Conservation (phyloP, 2,888 invertebrate species). For the Sinotaia quadrata region DNA sequence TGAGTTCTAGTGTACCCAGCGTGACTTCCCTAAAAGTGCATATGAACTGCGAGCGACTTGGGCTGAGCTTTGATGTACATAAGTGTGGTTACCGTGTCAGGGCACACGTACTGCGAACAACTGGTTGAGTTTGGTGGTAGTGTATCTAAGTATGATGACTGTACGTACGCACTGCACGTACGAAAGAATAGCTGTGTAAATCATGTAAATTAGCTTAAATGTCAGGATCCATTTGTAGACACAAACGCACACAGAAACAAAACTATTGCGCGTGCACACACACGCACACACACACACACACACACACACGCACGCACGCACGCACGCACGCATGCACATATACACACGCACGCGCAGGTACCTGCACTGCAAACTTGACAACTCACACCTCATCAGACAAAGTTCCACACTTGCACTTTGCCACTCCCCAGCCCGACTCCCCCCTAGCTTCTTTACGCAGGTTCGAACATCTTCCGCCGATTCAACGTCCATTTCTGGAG, state of each 20-base stretch:
- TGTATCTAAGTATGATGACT: no score
- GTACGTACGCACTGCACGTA: no score
- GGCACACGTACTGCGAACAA: no score
- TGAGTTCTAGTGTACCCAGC: no score
- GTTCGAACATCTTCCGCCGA: neutral
- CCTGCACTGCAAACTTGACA: neutral
- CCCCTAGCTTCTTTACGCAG: neutral
- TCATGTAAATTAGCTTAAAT: no score
- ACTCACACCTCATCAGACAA: neutral
- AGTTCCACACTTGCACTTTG: neutral
- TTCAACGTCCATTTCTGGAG: neutral
- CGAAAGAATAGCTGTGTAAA: no score
- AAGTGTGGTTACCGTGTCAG: no score
- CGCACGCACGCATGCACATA: neutral
- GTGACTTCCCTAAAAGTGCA: no score
- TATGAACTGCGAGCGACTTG: no score
- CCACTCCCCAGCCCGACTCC: neutral
- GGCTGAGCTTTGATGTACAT: no score
- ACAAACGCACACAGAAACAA: neutral
- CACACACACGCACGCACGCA: conserved; percentile 16
- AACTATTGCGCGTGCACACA: neutral
- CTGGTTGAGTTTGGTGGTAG: no score
- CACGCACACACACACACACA: neutral
- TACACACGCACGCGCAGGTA: neutral
- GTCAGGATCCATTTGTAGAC: no score